A percentile compares a stretch with the other conserved stretches of the same genome.
Evolutionary conservation across 2,113 vertebrate genomes (phyloP).

Genomic region (Hippocampus abdominalis): DNA sequence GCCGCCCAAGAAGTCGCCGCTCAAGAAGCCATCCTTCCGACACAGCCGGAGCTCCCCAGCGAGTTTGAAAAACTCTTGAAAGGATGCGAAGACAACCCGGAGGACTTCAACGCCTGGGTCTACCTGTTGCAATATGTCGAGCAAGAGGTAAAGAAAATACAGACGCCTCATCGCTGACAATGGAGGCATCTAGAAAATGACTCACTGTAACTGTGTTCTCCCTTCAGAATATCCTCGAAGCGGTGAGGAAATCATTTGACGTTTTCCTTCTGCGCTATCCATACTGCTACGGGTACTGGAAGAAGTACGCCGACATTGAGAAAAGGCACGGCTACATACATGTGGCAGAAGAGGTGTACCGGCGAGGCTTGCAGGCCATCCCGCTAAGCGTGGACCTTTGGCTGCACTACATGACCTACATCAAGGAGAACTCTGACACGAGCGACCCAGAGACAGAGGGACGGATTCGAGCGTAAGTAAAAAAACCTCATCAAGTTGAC

Average conservation of each 20-base stretch:
- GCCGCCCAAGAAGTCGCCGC: slow-evolving; percentile 24
- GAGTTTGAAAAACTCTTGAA: slow-evolving; percentile 95
- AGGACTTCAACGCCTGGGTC: slow-evolving; percentile 97
- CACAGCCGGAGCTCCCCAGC: slow-evolving; percentile 76
- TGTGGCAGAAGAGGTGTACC: slow-evolving; percentile 95
- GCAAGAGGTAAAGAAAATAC: slow-evolving; percentile 84
- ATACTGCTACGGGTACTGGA: slow-evolving; percentile 99
- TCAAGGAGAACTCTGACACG: slow-evolving; percentile 91
- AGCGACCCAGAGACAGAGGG: slow-evolving; percentile 81
- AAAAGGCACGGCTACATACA: slow-evolving; percentile 86
- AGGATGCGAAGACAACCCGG: slow-evolving; percentile 88
- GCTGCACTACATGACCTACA: slow-evolving; percentile 95
- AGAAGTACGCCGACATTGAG: slow-evolving; percentile 96
- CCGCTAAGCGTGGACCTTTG: slow-evolving; percentile 98
- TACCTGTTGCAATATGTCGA: slow-evolving; percentile 95
- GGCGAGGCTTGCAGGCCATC: slow-evolving; percentile 93
- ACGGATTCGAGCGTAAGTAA: slow-evolving; percentile 87
- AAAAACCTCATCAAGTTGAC: neutral
- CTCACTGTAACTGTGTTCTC: slow-evolving; percentile 9
- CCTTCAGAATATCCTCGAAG: slow-evolving; percentile 81
- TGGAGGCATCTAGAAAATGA: neutral
- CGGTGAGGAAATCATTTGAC: slow-evolving; percentile 90
- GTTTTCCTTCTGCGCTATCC: slow-evolving; percentile 91
- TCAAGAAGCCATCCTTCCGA: slow-evolving; percentile 27
- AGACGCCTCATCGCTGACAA: neutral